A percentile compares a stretch with the other conserved stretches of the same genome.
These are phyloP conservation scores for Argentina silus DNA, from an alignment of 2,797 vertebrate genomes.

Conservation along the genomic window DNA sequence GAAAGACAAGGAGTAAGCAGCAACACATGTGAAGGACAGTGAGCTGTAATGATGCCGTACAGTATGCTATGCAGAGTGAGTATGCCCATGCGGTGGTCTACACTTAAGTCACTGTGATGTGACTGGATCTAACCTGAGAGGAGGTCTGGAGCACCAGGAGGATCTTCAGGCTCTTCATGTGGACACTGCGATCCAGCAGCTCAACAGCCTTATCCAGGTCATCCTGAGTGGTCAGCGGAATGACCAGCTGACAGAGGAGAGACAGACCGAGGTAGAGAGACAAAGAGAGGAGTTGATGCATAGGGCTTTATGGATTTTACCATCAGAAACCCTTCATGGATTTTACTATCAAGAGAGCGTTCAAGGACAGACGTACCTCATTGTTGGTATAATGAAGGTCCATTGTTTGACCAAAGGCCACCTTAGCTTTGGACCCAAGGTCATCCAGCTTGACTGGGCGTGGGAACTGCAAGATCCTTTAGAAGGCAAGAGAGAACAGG, in stretches of 20 bases:
- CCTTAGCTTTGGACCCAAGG: constrained; percentile 89
- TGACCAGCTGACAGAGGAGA: constrained; percentile 84
- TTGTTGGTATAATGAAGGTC: constrained; percentile 99
- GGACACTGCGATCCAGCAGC: constrained; percentile 94
- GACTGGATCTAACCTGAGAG: constrained; percentile 80
- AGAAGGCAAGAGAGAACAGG: neutral
- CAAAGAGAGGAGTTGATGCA: neutral
- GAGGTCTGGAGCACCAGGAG: constrained; percentile 88
- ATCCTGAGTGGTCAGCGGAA: constrained; percentile 94
- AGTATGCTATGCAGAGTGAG: neutral
- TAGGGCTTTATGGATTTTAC: too few relatives aligned
- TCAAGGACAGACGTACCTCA: constrained; percentile 78
- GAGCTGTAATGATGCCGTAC: neutral
- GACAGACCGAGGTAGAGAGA: neutral
- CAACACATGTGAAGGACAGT: too few relatives aligned
- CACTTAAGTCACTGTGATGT: neutral
- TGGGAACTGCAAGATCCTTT: constrained; percentile 92
- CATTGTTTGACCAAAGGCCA: constrained; percentile 95
- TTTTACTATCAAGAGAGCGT: neutral
- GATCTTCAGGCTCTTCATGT: constrained; percentile 99
- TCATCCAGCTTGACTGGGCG: constrained; percentile 94
- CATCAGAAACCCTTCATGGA: too few relatives aligned
- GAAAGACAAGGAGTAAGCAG: too few relatives aligned
- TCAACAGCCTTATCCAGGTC: constrained; percentile 97
- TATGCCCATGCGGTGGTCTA: neutral